A percentile compares a stretch with the other conserved stretches of the same genome.
These are phyloP conservation scores for Physeter macrocephalus DNA, from an alignment of 2,113 vertebrate species.

Conservation along the genomic window DNA sequence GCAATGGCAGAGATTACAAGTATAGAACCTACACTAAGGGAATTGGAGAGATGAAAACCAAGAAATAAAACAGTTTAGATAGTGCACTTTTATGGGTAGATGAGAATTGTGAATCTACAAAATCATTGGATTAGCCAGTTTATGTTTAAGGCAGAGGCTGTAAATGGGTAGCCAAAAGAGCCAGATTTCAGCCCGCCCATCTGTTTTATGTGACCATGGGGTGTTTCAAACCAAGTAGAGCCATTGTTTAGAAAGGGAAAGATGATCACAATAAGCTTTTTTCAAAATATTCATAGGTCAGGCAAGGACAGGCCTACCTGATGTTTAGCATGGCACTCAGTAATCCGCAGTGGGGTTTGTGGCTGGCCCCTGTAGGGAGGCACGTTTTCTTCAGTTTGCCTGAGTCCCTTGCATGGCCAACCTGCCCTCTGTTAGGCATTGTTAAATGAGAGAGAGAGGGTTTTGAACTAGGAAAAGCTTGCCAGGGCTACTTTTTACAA, in stretches of 20 bases:
- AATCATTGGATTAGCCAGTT: not conserved
- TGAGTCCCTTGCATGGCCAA: not conserved
- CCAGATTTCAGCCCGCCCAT: not conserved
- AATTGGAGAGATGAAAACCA: not conserved
- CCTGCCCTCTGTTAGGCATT: not conserved
- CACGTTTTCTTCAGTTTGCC: not conserved
- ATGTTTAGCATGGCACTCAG: not conserved
- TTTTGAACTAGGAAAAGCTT: not conserved
- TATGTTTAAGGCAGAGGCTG: not conserved
- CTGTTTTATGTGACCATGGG: not conserved
- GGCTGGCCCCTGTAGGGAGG: not conserved
- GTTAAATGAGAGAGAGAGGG: not conserved
- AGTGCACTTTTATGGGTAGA: not conserved
- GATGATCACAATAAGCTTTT: not conserved
- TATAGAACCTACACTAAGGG: not conserved
- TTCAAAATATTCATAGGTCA: not conserved
- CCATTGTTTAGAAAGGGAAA: not conserved
- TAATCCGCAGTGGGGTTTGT: accelerated
- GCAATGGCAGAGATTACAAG: not conserved
- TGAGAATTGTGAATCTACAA: not conserved
- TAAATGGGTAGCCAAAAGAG: not conserved
- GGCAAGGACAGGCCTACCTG: not conserved
- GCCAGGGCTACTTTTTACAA: not conserved
- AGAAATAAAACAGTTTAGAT: not conserved
- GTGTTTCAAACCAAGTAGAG: not conserved